phyloP scores from a whole-genome alignment of 2,797 vertebrate species.

The Microctenopoma stevenorrisi region DNA sequence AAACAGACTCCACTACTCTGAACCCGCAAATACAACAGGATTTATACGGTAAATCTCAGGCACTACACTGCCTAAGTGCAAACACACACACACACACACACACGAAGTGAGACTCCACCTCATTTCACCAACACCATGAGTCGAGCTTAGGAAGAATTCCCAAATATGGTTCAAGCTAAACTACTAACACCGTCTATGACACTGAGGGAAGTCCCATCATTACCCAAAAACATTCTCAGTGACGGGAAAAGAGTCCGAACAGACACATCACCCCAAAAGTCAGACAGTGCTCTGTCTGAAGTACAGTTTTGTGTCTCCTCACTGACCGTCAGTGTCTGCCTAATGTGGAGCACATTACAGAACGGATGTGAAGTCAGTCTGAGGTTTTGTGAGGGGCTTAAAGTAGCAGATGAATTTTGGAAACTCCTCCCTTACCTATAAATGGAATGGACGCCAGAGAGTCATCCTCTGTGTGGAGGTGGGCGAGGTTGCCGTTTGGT shows the following conservation, averaged over 20 bases:
- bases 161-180: conserved; percentile 56
- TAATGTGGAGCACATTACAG: not conserved
- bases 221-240: conserved; percentile 39
- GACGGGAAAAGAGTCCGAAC: conserved; percentile 35
- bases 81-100: conserved; percentile 33
- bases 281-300: conserved; percentile 37
- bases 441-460: conserved; percentile 97
- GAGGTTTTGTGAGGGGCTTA: conserved; percentile 13
- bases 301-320: conserved; percentile 38
- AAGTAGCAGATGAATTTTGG: not conserved
- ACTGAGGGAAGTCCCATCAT: conserved; percentile 42
- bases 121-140: conserved; percentile 37
- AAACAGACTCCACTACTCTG: not conserved
- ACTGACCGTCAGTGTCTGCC: conserved; percentile 32
- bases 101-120: conserved; percentile 24
- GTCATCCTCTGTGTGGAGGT: conserved; percentile 89
- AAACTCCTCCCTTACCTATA: conserved; percentile 88
- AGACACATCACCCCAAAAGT: conserved; percentile 12
- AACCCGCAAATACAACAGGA: not conserved
- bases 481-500: conserved; percentile 84
- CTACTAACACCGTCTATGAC: conserved; percentile 45
- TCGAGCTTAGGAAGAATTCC: conserved; percentile 34
- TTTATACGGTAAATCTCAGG: not conserved
- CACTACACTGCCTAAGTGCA: conserved; percentile 13
- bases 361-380: conserved; percentile 5